These are phyloP conservation scores for Oxytorus armatus DNA, from an alignment of 2,888 invertebrate species.

Conservation along the genomic window DNA sequence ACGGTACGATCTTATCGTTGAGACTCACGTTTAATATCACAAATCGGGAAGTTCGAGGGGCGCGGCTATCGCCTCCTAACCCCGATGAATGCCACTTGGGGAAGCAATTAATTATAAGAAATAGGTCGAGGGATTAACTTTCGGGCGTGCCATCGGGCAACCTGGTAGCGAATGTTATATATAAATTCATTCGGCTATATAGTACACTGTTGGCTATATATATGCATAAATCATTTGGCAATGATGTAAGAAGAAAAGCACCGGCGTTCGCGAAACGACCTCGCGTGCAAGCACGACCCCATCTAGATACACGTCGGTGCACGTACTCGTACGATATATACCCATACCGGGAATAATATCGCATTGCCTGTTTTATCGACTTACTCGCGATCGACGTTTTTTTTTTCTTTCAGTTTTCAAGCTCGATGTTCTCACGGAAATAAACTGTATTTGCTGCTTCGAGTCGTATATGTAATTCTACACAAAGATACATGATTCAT, in stretches of 20 bases:
- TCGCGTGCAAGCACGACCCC: conserved; percentile 65
- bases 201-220: neutral
- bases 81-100: conserved; percentile 27
- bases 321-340: conserved; percentile 21
- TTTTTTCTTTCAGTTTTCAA: neutral
- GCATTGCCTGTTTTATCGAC: conserved; percentile 46
- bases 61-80: conserved; percentile 57
- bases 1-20: conserved; percentile 29
- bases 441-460: neutral
- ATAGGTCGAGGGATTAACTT: conserved; percentile 65
- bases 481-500: too few species aligned
- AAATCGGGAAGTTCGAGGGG: conserved; percentile 58
- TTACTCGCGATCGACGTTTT: conserved; percentile 15
- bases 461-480: too few species aligned
- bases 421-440: too few species aligned
- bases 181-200: neutral
- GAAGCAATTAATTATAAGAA: conserved; percentile 64
- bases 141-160: conserved; percentile 61
- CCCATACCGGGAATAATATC: conserved; percentile 34
- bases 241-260: conserved; percentile 65
- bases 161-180: conserved; percentile 34
- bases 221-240: conserved; percentile 14
- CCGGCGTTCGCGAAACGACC: conserved; percentile 63
- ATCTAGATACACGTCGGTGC: conserved; percentile 42
- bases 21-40: conserved; percentile 32